These are phyloP conservation scores for Melanargia galathea DNA, from an alignment of 2,888 invertebrate genomes.

Conservation along the genomic window DNA sequence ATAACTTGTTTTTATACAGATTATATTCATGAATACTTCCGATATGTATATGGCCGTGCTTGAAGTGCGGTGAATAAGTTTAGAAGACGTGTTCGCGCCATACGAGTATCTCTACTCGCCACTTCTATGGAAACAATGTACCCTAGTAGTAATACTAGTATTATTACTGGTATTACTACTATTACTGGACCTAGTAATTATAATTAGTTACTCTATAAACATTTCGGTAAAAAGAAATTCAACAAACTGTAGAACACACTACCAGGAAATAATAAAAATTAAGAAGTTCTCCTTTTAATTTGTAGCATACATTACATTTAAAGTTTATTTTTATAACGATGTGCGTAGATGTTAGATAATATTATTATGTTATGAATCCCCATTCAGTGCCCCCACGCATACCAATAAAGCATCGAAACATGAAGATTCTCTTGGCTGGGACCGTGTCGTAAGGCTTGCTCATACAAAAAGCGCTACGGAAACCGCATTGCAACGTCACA, in stretches of 20 bases:
- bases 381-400: slow-evolving; percentile 24
- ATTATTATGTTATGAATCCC: slow-evolving; percentile 7
- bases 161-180: no score
- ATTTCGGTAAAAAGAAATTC: not conserved
- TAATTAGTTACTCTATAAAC: no score
- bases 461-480: not conserved
- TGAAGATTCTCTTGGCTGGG: slow-evolving; percentile 15
- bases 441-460: not conserved
- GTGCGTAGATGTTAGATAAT: slow-evolving; percentile 25
- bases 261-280: slow-evolving; percentile 13
- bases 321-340: slow-evolving; percentile 16
- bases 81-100: no score
- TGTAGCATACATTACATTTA: not conserved
- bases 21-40: no score
- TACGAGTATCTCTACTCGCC: no score
- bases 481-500: not conserved
- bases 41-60: no score
- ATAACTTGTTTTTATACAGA: no score
- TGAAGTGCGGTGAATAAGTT: no score
- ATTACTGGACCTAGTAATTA: no score
- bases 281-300: not conserved
- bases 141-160: no score
- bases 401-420: slow-evolving; percentile 17
- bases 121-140: no score
- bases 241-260: not conserved